A percentile compares a stretch with the other conserved stretches of the same genome.
Evolutionary conservation across 2,888 invertebrate species (phyloP).

Genomic region (Alloscopus bannaensis): DNA sequence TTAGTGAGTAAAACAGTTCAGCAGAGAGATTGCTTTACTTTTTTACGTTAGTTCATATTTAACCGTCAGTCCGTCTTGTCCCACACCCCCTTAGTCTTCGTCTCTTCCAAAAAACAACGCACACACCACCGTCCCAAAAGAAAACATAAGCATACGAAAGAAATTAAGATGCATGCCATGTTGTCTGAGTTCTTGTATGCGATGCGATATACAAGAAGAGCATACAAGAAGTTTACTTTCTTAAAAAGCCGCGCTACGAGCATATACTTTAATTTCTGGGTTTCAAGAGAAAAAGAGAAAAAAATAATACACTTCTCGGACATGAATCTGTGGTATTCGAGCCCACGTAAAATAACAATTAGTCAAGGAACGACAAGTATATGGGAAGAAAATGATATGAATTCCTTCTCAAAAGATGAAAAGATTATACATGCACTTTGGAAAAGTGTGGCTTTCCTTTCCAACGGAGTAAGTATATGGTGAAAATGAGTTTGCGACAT

Average conservation of each 20-base stretch:
- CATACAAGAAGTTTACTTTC: too few species aligned
- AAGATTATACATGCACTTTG: conserved; percentile 2
- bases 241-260: too few species aligned
- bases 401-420: not conserved
- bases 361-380: conserved; percentile 3
- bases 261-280: too few species aligned
- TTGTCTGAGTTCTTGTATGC: not conserved
- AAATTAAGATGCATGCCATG: conserved; percentile 25
- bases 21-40: too few species aligned
- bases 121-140: too few species aligned
- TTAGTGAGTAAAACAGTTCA: too few species aligned
- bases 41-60: conserved; percentile 5
- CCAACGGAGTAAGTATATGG: not conserved
- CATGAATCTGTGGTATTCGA: not conserved
- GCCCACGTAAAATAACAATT: conserved; percentile 38
- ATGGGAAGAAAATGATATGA: conserved; percentile 1
- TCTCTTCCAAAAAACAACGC: too few species aligned
- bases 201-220: too few species aligned
- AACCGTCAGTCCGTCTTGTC: not conserved
- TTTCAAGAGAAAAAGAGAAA: too few species aligned
- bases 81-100: not conserved
- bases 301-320: not conserved
- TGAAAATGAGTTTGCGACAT: conserved; percentile 14
- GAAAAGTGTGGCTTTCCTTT: not conserved
- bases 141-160: too few species aligned